A percentile compares a stretch with the other conserved stretches of the same genome.
Conservation (phyloP, 1,140 invertebrate genomes). For the Subanguina moxae region DNA sequence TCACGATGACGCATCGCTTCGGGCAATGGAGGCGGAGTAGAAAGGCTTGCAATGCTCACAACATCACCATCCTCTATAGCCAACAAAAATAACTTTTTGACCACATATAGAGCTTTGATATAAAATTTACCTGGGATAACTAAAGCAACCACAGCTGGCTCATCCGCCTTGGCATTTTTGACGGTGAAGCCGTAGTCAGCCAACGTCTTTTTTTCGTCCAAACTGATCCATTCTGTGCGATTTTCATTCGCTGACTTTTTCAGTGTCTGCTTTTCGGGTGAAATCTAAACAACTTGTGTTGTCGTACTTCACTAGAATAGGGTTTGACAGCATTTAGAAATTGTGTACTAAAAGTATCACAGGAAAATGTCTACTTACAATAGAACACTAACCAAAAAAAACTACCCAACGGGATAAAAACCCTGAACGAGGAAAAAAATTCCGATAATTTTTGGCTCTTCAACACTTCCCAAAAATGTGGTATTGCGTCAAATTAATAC, state of each 20-base stretch:
- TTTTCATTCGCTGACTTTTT: constrained; percentile 22
- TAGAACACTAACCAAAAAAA: too few relatives aligned
- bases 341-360: too few relatives aligned
- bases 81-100: background rate
- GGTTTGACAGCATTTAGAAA: too few relatives aligned
- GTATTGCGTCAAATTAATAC: too few relatives aligned
- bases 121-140: constrained; percentile 30
- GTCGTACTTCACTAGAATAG: too few relatives aligned
- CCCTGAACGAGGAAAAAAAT: too few relatives aligned
- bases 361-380: too few relatives aligned
- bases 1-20: constrained; percentile 34
- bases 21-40: constrained; percentile 28
- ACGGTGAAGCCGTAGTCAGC: constrained; percentile 36
- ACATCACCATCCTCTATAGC: constrained; percentile 24
- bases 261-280: constrained; percentile 33
- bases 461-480: too few relatives aligned
- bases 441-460: too few relatives aligned
- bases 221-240: constrained; percentile 31
- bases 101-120: background rate
- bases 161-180: constrained; percentile 46
- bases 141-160: constrained; percentile 39
- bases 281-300: too few relatives aligned
- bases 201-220: constrained; percentile 41
- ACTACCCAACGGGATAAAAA: too few relatives aligned
- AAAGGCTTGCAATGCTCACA: constrained; percentile 13